Evolutionary conservation across 2,113 vertebrate species (phyloP).

Genomic region (Panurus biarmicus): DNA sequence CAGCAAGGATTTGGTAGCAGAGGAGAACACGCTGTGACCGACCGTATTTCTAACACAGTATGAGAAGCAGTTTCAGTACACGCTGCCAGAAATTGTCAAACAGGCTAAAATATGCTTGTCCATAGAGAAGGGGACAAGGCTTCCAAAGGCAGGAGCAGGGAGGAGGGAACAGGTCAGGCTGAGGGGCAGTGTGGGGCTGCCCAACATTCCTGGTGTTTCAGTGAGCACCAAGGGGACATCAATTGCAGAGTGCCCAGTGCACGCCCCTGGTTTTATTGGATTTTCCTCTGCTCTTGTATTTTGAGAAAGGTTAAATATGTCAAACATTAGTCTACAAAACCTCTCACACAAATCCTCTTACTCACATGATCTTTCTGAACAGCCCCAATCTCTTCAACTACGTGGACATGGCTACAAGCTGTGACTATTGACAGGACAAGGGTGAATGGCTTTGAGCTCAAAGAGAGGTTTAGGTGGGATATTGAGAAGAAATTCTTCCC

Average conservation of each 20-base stretch:
- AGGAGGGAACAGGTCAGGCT: background rate
- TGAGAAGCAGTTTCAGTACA: background rate
- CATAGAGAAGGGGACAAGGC: background rate
- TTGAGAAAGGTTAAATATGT: slow-evolving; percentile 19
- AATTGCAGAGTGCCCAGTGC: background rate
- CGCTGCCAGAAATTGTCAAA: background rate
- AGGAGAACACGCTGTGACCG: background rate
- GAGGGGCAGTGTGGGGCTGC: background rate
- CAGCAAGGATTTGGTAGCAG: background rate
- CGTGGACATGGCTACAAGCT: background rate
- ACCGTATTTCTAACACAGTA: background rate
- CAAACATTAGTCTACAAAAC: slow-evolving; percentile 1
- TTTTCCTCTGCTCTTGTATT: background rate
- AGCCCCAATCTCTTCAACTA: background rate
- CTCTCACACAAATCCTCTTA: slow-evolving; percentile 19
- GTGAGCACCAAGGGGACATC: fast-evolving
- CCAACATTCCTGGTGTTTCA: fast-evolving
- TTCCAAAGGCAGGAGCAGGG: background rate
- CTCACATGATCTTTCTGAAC: slow-evolving; percentile 6
- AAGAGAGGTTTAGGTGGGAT: background rate
- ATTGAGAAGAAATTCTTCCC: background rate
- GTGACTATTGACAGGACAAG: background rate
- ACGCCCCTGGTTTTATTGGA: background rate
- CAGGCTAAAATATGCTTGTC: background rate
- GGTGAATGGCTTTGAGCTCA: background rate